Percentiles rank a stretch among this genome's conserved stretches.
Conservation (phyloP, 2,113 vertebrate genomes). For the Aldabrachelys gigantea region DNA sequence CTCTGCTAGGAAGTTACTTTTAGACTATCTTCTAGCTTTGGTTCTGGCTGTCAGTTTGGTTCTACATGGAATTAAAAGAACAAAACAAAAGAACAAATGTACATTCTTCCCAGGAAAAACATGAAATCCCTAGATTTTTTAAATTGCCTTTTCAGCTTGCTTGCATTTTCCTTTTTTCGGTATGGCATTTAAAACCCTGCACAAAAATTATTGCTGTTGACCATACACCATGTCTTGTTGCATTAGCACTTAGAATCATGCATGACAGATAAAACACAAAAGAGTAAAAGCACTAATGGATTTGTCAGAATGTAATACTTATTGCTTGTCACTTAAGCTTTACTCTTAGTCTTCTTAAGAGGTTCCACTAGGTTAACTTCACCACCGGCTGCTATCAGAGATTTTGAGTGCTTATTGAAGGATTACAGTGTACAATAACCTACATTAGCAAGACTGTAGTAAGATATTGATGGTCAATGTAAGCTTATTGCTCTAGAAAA, state of each 20-base stretch:
- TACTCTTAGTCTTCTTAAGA: constrained; percentile 10
- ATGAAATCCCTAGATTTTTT: constrained; percentile 23
- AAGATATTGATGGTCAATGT: constrained; percentile 24
- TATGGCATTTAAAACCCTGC: neutral
- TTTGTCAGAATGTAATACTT: constrained; percentile 61
- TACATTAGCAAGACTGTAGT: neutral
- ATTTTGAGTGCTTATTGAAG: constrained; percentile 15
- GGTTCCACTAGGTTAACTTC: constrained; percentile 1
- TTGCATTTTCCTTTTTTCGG: neutral
- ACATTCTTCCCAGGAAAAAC: neutral
- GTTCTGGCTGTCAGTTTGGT: neutral
- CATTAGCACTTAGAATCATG: constrained; percentile 35
- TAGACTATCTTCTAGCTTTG: neutral
- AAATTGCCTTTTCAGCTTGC: neutral
- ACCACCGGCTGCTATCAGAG: constrained; percentile 13
- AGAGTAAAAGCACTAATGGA: constrained; percentile 64
- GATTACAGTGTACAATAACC: neutral
- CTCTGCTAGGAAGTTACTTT: neutral
- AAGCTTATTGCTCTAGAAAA: constrained; percentile 44
- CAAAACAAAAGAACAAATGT: constrained; percentile 14
- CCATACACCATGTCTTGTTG: constrained; percentile 8
- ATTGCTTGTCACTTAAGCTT: constrained; percentile 32
- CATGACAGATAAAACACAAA: constrained; percentile 29
- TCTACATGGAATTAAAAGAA: constrained; percentile 3
- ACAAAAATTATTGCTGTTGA: constrained; percentile 35